Evolutionary conservation across 2,797 vertebrate genomes (phyloP).

Genomic region (Crocidura indochinensis): DNA sequence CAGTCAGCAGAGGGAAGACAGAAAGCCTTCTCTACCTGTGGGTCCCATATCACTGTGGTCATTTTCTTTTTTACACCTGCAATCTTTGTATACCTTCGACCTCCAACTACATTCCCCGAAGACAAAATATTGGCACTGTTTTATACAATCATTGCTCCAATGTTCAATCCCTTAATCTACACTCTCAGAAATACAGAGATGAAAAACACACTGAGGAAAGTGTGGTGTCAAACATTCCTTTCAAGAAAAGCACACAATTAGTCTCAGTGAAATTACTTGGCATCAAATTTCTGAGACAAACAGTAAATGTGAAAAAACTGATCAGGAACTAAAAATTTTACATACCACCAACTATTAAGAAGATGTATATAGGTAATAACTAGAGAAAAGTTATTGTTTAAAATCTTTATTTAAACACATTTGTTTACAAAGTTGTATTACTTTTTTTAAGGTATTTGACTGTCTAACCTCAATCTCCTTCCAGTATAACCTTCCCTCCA

Average conservation of each 20-base stretch:
- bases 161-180: constrained; percentile 41
- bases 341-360: not conserved
- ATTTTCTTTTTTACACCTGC: not conserved
- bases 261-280: not conserved
- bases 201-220: constrained; percentile 50
- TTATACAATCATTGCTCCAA: constrained; percentile 18
- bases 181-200: constrained; percentile 46
- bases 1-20: not conserved
- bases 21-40: not conserved
- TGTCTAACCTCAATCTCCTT: no score
- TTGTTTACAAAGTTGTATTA: no score
- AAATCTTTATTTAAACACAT: no score
- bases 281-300: not conserved
- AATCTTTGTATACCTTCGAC: not conserved
- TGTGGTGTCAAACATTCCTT: not conserved
- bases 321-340: not conserved
- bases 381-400: not conserved
- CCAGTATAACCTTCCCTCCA: no score
- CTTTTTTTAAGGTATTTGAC: no score
- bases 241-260: not conserved
- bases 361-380: not conserved
- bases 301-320: not conserved
- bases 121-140: not conserved
- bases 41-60: constrained; percentile 13
- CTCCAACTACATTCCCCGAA: not conserved